A percentile compares a stretch with the other conserved stretches of the same genome.
Conservation (phyloP, 2,113 vertebrate species). For the Nothobranchius furzeri region DNA sequence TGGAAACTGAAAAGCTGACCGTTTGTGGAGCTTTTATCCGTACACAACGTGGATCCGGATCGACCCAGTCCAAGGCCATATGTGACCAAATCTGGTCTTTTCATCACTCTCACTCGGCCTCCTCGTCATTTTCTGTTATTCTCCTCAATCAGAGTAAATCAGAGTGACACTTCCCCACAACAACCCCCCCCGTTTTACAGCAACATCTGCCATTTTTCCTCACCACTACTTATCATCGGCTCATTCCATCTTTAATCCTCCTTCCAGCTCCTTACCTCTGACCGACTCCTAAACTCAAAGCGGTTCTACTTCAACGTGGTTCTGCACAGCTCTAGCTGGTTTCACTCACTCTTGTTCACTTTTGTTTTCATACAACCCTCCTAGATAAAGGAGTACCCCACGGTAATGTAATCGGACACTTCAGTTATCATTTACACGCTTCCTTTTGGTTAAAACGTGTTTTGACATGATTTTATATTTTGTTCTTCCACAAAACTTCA, state of each 20-base stretch:
- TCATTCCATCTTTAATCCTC: constrained; percentile 2
- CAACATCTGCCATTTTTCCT: constrained; percentile 59
- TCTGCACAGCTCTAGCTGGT: too few species aligned
- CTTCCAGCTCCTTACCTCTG: background rate
- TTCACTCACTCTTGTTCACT: too few species aligned
- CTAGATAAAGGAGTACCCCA: too few species aligned
- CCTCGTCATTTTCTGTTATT: constrained; percentile 51
- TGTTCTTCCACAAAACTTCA: too few species aligned
- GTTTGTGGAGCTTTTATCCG: constrained; percentile 8
- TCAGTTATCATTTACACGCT: too few species aligned
- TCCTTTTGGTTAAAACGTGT: too few species aligned
- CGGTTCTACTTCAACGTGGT: background rate
- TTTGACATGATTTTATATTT: too few species aligned
- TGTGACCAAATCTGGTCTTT: constrained; percentile 40
- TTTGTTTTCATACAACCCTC: too few species aligned
- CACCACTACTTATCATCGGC: constrained; percentile 7
- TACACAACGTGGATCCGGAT: constrained; percentile 25
- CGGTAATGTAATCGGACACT: too few species aligned
- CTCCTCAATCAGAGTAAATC: constrained; percentile 28
- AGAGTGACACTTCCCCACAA: constrained; percentile 35
- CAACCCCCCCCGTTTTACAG: constrained; percentile 25
- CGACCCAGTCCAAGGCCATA: constrained; percentile 43
- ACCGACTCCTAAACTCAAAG: background rate
- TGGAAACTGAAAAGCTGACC: background rate
- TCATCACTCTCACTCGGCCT: constrained; percentile 19